phyloP scores from a whole-genome alignment of 2,797 vertebrate species.

The Cyclura pinguis region DNA sequence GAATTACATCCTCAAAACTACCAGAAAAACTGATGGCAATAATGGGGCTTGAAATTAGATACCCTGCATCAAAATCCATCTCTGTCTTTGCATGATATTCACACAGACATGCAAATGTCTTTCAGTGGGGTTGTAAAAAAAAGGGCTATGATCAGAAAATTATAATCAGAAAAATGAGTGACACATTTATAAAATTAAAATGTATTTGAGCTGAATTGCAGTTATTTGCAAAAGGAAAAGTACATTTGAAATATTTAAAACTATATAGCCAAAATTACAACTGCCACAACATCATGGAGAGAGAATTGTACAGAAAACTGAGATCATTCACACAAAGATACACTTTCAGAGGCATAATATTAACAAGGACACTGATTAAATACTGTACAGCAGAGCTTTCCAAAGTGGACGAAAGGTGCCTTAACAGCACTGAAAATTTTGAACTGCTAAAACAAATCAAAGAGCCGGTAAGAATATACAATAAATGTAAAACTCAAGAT shows the following conservation, averaged over 20 bases:
- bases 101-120: background rate
- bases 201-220: constrained; percentile 13
- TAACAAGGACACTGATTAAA: constrained; percentile 36
- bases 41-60: constrained; percentile 11
- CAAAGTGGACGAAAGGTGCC: background rate
- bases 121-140: constrained; percentile 10
- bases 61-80: background rate
- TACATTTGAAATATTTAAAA: constrained; percentile 5
- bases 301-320: constrained; percentile 34
- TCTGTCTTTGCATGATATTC: background rate
- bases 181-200: too few relatives aligned
- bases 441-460: background rate
- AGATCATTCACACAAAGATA: constrained; percentile 28
- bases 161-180: background rate
- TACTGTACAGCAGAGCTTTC: background rate
- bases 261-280: background rate
- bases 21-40: background rate
- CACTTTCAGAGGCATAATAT: constrained; percentile 33
- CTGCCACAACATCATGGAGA: background rate
- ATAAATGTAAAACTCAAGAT: background rate
- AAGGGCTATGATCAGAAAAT: background rate
- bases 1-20: background rate
- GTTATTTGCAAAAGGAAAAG: background rate
- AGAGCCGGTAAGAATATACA: background rate
- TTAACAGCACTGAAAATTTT: background rate